Evolutionary conservation across 2,888 invertebrate genomes (phyloP).

Genomic region (Hemistola chrysoprasaria): DNA sequence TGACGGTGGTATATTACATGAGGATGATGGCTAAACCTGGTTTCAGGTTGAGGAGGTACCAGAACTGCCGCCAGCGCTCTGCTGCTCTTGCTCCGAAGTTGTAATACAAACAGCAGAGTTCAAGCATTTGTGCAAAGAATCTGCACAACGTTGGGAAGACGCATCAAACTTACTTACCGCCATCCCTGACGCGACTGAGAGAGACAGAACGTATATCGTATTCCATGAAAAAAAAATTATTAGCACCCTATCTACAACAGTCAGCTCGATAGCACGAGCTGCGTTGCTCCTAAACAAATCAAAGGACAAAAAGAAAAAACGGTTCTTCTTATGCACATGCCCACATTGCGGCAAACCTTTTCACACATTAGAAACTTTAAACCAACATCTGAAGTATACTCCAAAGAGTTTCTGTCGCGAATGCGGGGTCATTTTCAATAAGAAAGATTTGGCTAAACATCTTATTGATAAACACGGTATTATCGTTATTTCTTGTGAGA

Average conservation of each 20-base stretch:
- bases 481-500: slow-evolving; percentile 36
- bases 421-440: slow-evolving; percentile 46
- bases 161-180: slow-evolving; percentile 36
- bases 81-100: slow-evolving; percentile 52
- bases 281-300: slow-evolving; percentile 9
- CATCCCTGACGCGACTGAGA: slow-evolving; percentile 30
- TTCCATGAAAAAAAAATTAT: slow-evolving; percentile 40
- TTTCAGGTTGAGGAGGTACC: slow-evolving; percentile 67
- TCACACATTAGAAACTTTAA: slow-evolving; percentile 36
- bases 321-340: slow-evolving; percentile 7
- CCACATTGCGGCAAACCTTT: slow-evolving; percentile 17
- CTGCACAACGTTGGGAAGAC: slow-evolving; percentile 49
- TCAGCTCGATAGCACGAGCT: slow-evolving; percentile 33
- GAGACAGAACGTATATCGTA: slow-evolving; percentile 49
- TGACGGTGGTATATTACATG: no score
- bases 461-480: slow-evolving; percentile 40
- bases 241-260: slow-evolving; percentile 9
- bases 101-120: slow-evolving; percentile 48
- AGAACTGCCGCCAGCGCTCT: slow-evolving; percentile 54
- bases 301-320: slow-evolving; percentile 2
- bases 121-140: slow-evolving; percentile 47
- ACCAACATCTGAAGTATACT: slow-evolving; percentile 52
- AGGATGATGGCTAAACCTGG: slow-evolving; percentile 57
- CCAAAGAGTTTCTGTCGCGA: slow-evolving; percentile 45
- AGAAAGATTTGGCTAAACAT: slow-evolving; percentile 48